Base-by-base conservation (phyloP, 2,888 invertebrate species). In the Agrilus biguttatus region DNA sequence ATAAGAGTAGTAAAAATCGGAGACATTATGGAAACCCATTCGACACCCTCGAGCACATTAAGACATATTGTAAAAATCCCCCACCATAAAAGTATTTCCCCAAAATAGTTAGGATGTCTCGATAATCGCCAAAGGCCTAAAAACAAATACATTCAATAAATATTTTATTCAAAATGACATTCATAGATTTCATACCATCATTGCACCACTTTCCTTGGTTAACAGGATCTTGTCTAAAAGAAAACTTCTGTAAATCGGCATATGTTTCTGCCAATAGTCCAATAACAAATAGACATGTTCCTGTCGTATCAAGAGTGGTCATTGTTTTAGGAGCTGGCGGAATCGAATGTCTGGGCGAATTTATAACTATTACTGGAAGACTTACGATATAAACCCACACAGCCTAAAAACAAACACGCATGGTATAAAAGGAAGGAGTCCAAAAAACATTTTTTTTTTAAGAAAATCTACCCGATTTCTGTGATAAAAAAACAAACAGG, bases 181-280 rank as follows among this genome's bases (percentile, higher is more conserved):
- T 23, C 13, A 53, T 12, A 40, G 17, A 32, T 41, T n/a, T 41
- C 34, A 7, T 63, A 83, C 83, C 91, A 56, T 86, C 87, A 60
- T 90, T 88, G 63, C 92, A 92, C 83, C 90, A 92, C 65, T 84
- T 86, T 28, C 91, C 91, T 63, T 86, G 83, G 62, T 93, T 93
- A 0, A 74, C 74, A 1, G 89, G 85, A 63, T 92, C 88, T 58
- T 87, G 85, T 49, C 88, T 78, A 62, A 92, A 93, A 0, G 84
- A 80, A 55, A 90, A 91, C 62, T 93, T 93, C 59, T 93, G 92
- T 40, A 91, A 69, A 68, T 93, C 93, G 0, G 92, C 90, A 53
- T 90, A 84, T 0, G 89, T 88, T 70, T 93, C 93, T 14, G 84
- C 83, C 38, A 90, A 60, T 38, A 93, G 69, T 7, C 92, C 92